phyloP scores from a whole-genome alignment of 2,113 vertebrate species.

The Macquaria ambigua region DNA sequence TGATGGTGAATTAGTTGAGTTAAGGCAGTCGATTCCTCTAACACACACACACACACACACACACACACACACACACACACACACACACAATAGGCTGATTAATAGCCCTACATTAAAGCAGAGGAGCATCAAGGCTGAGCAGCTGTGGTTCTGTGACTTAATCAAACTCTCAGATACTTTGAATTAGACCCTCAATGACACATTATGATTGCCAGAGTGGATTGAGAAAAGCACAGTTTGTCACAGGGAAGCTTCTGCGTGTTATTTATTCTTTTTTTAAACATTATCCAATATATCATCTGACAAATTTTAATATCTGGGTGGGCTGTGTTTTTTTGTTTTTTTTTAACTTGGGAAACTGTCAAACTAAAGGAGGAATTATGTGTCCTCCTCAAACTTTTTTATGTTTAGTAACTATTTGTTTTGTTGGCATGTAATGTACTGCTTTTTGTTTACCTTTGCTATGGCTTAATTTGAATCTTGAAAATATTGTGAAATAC shows the following conservation, averaged over 20 bases:
- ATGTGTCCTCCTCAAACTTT: conserved; percentile 33
- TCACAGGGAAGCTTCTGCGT: conserved; percentile 5
- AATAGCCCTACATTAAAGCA: conserved; percentile 62
- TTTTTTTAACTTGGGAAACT: conserved; percentile 5
- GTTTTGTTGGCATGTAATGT: background rate
- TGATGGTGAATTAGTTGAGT: conserved; percentile 52
- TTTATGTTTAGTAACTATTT: background rate
- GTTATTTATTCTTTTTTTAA: conserved; percentile 33
- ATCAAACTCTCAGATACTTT: conserved; percentile 62
- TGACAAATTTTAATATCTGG: conserved; percentile 15
- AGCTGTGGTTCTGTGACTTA: conserved; percentile 61
- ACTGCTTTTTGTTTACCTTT: background rate
- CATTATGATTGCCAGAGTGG: conserved; percentile 36
- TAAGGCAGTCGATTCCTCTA: conserved; percentile 36
- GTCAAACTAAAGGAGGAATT: conserved; percentile 20
- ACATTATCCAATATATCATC: conserved; percentile 22
- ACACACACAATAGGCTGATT: conserved; percentile 53
- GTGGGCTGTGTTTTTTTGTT: background rate
- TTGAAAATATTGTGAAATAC: background rate
- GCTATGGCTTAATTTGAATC: background rate
- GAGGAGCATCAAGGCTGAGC: conserved; percentile 52
- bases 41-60: conserved; percentile 33
- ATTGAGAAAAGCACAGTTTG: conserved; percentile 34
- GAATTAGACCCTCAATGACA: conserved; percentile 48
- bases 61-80: conserved; percentile 25